Conservation (phyloP, 2,797 vertebrate genomes). For the Clarias platycephalus region DNA sequence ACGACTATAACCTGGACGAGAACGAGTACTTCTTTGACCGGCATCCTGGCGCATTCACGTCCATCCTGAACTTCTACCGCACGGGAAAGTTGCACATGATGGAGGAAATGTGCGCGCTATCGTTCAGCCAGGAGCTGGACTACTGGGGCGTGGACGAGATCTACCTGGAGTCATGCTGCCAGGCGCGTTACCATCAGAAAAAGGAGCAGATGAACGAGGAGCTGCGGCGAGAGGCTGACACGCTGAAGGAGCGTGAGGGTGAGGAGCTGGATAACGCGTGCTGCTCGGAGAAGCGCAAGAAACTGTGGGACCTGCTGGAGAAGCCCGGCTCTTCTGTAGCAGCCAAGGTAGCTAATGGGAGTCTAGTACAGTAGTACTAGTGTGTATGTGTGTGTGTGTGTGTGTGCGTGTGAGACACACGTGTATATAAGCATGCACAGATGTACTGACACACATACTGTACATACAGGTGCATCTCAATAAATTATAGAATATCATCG, state of each 20-base stretch:
- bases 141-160: slow-evolving; percentile 99
- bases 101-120: slow-evolving; percentile 99
- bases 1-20: slow-evolving; percentile 96
- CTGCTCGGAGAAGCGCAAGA: slow-evolving; percentile 95
- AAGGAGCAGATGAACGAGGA: slow-evolving; percentile 99
- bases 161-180: slow-evolving; percentile 98
- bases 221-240: slow-evolving; percentile 94
- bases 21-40: slow-evolving; percentile 99
- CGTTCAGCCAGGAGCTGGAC: slow-evolving; percentile 97
- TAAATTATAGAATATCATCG: too few species aligned
- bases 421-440: background rate
- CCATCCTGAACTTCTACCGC: slow-evolving; percentile 98
- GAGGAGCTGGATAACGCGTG: slow-evolving; percentile 98
- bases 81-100: slow-evolving; percentile 99
- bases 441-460: background rate
- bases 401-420: background rate
- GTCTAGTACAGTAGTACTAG: background rate
- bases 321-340: slow-evolving; percentile 97
- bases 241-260: slow-evolving; percentile 89
- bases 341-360: slow-evolving; percentile 82
- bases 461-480: background rate
- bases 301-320: slow-evolving; percentile 97
- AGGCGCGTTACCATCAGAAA: slow-evolving; percentile 98
- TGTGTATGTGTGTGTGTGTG: too few species aligned
- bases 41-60: slow-evolving; percentile 96